These are phyloP conservation scores for Rhamnusium bicolor DNA, from an alignment of 2,888 invertebrate species.

Conservation along the genomic window DNA sequence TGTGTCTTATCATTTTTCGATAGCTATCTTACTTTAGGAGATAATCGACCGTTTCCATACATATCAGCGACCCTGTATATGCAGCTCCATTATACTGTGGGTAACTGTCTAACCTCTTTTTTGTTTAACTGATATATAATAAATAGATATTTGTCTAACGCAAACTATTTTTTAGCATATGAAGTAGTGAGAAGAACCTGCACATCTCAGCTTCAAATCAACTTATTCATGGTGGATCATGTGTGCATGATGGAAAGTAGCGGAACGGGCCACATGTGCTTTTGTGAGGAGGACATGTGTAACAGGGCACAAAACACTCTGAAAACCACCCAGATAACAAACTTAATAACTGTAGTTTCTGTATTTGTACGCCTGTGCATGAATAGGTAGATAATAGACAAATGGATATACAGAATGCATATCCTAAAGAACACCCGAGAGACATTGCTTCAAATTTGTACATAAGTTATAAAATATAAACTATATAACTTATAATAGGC, in stretches of 20 bases:
- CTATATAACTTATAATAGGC: not conserved
- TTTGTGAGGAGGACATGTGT: conserved; percentile 98
- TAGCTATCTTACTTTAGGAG: no score
- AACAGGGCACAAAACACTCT: conserved; percentile 74
- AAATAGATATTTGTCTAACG: not conserved
- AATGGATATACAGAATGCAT: conserved; percentile 26
- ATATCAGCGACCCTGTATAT: no score
- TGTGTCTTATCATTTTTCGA: no score
- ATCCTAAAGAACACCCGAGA: not conserved
- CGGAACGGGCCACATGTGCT: conserved; percentile 98
- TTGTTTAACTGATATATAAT: no score
- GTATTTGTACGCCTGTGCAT: conserved; percentile 61
- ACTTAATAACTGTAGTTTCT: conserved; percentile 57
- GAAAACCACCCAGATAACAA: conserved; percentile 23
- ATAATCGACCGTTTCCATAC: no score
- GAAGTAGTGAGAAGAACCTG: conserved; percentile 94
- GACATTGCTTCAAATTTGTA: conserved; percentile 21
- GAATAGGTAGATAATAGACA: conserved; percentile 56
- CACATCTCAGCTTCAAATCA: conserved; percentile 94
- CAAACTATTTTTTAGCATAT: conserved; percentile 81
- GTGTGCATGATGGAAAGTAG: conserved; percentile 99
- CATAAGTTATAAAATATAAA: not conserved
- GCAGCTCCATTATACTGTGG: no score
- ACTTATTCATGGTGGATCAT: conserved; percentile 98
- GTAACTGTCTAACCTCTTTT: no score